phyloP scores from a whole-genome alignment of 2,113 vertebrate genomes.

The Atlantisia rogersi region DNA sequence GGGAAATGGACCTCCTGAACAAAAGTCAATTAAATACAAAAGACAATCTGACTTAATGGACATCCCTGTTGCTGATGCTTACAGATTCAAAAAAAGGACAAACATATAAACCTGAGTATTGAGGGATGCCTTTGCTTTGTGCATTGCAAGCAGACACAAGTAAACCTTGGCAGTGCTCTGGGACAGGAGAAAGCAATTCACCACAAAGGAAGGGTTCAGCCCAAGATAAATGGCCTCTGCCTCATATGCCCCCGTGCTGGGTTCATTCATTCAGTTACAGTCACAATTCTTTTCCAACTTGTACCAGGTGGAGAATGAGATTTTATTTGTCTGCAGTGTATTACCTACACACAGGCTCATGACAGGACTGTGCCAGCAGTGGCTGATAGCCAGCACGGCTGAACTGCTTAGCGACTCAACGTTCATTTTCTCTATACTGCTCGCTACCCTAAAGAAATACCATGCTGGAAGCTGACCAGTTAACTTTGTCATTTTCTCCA shows the following conservation, averaged over 20 bases:
- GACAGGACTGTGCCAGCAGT: fast-evolving
- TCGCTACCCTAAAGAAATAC: not conserved
- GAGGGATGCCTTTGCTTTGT: not conserved
- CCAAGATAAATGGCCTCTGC: fast-evolving
- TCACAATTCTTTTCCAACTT: not conserved
- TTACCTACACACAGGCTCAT: fast-evolving
- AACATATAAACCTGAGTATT: not conserved
- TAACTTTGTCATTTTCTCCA: not conserved
- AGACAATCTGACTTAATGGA: not conserved
- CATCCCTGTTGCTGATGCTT: not conserved
- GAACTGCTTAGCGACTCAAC: not conserved
- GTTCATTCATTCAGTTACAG: not conserved
- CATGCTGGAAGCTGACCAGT: not conserved
- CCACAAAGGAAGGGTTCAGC: not conserved
- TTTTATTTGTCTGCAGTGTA: not conserved
- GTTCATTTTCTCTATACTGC: not conserved
- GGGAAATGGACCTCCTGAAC: not conserved
- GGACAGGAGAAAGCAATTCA: not conserved
- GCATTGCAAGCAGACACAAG: not conserved
- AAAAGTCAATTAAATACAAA: not conserved
- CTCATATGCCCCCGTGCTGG: not conserved
- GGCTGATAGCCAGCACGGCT: fast-evolving
- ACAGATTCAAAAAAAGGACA: not conserved
- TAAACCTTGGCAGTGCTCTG: not conserved
- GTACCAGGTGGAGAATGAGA: not conserved